A percentile compares a stretch with the other conserved stretches of the same genome.
Conservation (phyloP, 2,113 vertebrate species). For the Pelusios castaneus region DNA sequence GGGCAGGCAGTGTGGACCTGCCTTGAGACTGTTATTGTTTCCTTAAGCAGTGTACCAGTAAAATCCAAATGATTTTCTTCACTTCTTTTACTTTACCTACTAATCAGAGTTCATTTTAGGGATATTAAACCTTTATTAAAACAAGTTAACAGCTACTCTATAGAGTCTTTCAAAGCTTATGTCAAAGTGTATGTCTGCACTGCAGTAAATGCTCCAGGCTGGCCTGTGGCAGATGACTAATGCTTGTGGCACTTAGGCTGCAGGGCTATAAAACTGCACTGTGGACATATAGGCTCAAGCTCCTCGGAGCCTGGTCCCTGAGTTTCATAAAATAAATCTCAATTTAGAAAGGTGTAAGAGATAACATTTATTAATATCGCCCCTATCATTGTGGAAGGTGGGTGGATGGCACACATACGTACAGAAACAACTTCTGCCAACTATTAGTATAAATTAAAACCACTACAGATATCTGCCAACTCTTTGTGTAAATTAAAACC, state of each 20-base stretch:
- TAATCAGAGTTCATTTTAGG: neutral
- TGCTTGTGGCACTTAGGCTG: neutral
- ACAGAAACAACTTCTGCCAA: neutral
- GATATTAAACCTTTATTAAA: neutral
- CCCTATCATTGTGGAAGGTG: accelerated
- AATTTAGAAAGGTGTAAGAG: neutral
- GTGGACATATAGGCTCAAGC: neutral
- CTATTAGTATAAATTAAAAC: slow-evolving; percentile 15
- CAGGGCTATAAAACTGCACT: neutral
- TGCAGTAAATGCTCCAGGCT: neutral
- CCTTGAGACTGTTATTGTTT: neutral
- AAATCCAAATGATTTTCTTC: neutral
- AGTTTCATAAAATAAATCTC: neutral
- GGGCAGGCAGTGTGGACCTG: too few relatives aligned
- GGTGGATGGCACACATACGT: neutral
- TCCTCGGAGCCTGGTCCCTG: neutral
- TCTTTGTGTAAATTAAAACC: slow-evolving; percentile 9
- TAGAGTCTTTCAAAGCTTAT: neutral
- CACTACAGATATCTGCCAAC: neutral
- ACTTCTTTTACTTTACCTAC: neutral
- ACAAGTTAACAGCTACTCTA: neutral
- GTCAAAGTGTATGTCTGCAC: neutral
- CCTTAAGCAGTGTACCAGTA: neutral
- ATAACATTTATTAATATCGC: neutral
- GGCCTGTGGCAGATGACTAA: neutral